Evolutionary conservation across 2,113 vertebrate genomes (phyloP).

Genomic region (Cryptomyrus ogoouensis): DNA sequence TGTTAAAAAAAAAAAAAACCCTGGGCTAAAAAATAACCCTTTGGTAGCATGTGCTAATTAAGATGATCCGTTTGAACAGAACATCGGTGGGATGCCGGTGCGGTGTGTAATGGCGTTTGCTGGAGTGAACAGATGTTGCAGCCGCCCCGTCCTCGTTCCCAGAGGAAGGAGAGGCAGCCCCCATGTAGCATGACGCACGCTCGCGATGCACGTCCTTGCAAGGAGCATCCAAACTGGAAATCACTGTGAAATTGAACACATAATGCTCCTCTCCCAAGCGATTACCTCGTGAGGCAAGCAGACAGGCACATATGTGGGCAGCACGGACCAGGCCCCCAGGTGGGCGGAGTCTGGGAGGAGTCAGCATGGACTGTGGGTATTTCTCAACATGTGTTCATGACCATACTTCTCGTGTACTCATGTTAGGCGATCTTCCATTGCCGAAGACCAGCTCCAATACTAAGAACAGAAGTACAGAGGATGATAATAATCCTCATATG

Average conservation of each 20-base stretch:
- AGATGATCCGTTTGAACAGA: background rate
- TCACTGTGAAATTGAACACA: background rate
- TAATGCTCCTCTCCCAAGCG: background rate
- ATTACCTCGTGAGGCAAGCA: background rate
- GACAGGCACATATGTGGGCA: background rate
- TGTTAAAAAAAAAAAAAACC: background rate
- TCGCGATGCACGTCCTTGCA: background rate
- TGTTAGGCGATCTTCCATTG: too few relatives aligned
- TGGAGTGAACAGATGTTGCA: slow-evolving; percentile 3
- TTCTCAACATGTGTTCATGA: background rate
- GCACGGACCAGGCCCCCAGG: background rate
- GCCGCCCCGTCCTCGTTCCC: background rate
- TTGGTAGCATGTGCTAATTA: background rate
- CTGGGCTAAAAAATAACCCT: background rate
- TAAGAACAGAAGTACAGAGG: background rate
- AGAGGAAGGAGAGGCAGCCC: background rate
- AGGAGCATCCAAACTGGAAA: background rate
- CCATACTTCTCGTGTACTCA: too few relatives aligned
- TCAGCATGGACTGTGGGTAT: background rate
- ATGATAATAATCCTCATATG: background rate
- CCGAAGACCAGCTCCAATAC: background rate
- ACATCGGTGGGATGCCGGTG: background rate
- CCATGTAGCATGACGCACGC: background rate
- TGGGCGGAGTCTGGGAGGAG: background rate
- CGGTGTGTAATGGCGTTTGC: background rate